Percentiles rank a stretch among this genome's conserved stretches.
Conservation (phyloP, 2,113 vertebrate genomes). For the Meles meles region DNA sequence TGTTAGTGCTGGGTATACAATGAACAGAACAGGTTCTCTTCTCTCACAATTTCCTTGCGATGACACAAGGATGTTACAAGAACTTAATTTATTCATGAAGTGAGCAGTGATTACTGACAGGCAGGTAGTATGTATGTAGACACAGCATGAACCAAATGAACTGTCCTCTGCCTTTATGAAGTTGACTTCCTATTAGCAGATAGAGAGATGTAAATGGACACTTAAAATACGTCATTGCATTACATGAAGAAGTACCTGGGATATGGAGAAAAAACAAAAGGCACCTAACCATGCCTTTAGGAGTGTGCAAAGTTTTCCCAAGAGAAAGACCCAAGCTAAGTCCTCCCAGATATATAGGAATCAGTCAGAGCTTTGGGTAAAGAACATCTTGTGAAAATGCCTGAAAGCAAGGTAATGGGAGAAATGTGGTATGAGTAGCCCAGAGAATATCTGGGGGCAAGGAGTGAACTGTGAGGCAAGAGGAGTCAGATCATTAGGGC, state of each 20-base stretch:
- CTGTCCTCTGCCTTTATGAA: not conserved
- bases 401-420: not conserved
- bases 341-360: not conserved
- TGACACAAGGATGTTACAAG: not conserved
- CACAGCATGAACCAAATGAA: not conserved
- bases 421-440: not conserved
- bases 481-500: not conserved
- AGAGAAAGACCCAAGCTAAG: not conserved
- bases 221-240: not conserved
- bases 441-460: not conserved
- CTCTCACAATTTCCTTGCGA: not conserved
- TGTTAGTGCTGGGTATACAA: not conserved
- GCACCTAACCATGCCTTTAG: not conserved
- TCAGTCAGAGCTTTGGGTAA: not conserved
- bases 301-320: not conserved
- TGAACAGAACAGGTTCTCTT: not conserved
- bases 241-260: not conserved
- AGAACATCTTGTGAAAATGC: not conserved
- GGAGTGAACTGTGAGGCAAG: not conserved
- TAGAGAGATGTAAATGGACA: not conserved
- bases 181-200: not conserved
- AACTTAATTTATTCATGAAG: conserved; percentile 1
- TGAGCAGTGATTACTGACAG: not conserved
- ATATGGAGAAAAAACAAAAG: not conserved
- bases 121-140: not conserved